A percentile compares a stretch with the other conserved stretches of the same genome.
phyloP scores from a whole-genome alignment of 92 coral and sea anemone genomes.

The Porites divaricata region DNA sequence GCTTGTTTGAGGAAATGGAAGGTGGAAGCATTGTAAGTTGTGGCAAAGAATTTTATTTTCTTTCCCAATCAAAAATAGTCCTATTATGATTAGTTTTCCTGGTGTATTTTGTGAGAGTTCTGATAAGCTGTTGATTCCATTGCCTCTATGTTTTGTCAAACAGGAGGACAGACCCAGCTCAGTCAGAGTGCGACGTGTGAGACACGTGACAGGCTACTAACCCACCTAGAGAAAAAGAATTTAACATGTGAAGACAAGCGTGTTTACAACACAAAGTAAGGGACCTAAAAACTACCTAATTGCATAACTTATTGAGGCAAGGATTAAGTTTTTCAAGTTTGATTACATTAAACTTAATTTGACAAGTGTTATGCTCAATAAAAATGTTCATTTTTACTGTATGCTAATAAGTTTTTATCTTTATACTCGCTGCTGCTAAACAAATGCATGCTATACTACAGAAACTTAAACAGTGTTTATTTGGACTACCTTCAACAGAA shows the following conservation, averaged over 20 bases:
- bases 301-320: background rate
- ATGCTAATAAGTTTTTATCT: background rate
- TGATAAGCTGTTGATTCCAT: constrained; percentile 14
- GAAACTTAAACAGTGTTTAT: background rate
- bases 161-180: background rate
- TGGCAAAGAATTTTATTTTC: background rate
- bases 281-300: background rate
- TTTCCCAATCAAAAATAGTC: background rate
- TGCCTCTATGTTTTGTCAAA: constrained; percentile 6
- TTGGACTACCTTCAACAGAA: constrained; percentile 9
- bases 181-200: too few species aligned
- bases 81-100: background rate
- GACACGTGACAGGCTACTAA: constrained; percentile 9
- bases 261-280: constrained; percentile 34
- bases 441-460: too few species aligned
- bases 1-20: constrained; percentile 6
- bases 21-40: constrained; percentile 4
- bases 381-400: constrained; percentile 4
- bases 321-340: constrained; percentile 5
- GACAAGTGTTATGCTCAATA: constrained; percentile 12
- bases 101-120: background rate
- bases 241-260: constrained; percentile 30
- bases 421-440: background rate
- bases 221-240: constrained; percentile 12
- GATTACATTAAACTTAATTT: background rate